Conservation (phyloP, 2,113 vertebrate species). For the Zosterops hypoxanthus region DNA sequence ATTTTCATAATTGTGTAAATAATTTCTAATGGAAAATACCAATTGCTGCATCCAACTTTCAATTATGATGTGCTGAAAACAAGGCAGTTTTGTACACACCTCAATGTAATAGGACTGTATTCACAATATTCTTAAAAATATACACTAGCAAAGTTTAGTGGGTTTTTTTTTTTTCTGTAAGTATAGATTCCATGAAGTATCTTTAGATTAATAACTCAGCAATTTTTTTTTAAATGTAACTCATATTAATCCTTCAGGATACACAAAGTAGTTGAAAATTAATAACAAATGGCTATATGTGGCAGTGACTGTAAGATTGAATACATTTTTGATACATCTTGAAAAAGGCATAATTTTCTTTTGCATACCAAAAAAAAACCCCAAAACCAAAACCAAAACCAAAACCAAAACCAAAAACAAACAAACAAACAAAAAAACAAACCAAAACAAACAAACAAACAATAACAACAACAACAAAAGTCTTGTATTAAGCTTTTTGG, state of each 20-base stretch:
- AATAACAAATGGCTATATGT: background rate
- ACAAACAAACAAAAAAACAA: too few relatives aligned
- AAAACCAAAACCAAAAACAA: too few relatives aligned
- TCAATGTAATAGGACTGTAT: background rate
- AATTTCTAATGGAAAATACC: background rate
- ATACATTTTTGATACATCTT: background rate
- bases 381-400: too few relatives aligned
- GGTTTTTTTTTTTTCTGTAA: background rate
- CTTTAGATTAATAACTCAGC: background rate
- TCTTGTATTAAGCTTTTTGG: background rate
- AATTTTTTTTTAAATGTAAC: background rate
- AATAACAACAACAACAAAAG: too few relatives aligned
- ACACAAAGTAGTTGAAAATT: background rate
- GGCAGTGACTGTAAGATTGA: background rate
- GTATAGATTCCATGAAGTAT: background rate
- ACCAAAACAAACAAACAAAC: too few relatives aligned
- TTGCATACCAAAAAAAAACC: background rate
- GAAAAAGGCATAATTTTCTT: background rate
- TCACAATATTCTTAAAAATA: background rate
- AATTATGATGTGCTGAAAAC: background rate
- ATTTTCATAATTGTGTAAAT: background rate
- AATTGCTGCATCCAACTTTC: background rate
- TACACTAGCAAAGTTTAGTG: background rate
- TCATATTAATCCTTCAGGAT: background rate
- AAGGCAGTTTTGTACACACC: background rate